Evolutionary conservation across 2,113 vertebrate species (phyloP), one percentile per base, ranked within the genome.

Genomic region (Suricata suricatta): DNA sequence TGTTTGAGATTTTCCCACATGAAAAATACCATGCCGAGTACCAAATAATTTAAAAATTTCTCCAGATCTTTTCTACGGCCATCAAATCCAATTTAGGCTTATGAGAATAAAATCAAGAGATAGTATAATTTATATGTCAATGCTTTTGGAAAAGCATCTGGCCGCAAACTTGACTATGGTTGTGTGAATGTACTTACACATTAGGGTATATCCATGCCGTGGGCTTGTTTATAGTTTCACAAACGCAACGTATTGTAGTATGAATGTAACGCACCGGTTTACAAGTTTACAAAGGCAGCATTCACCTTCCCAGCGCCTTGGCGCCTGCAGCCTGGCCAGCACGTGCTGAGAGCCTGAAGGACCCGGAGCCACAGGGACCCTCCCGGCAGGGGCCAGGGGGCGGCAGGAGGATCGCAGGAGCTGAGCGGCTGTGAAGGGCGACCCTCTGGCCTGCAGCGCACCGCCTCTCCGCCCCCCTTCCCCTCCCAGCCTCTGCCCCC

Each of bases 1-100:
- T 80, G 31, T 44, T n/a, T 66, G 52, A 74, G 88, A 17, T 0
- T n/a, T 52, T 81, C 19, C 29, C 33, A n/a, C n/a, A n/a, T n/a
- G 38, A 91, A 91, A 92, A 93, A 74, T 23, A 90, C 87, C 90
- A 86, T 82, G 44, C 29, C 72, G 74, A 25, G 31, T 57, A 14
- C 19, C 41, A 50, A 72, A 84, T 60, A 60, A 66, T 44, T 33
- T 7, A 50, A 68, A 82, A 16, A 31, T 69, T 16, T 64, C 6
- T 63, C 19, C 29, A 71, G 27, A 27, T 93, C 47, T 41, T 44
- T 35, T 31, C 33, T 60, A 29, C 63, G 41, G 17, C 66, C 63
- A 44, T 85, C 60, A 93, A 89, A 60, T 63, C 7, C 87, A 93
- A 77, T 82, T 31, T 69, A 87, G 82, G 50, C 23, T 77, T 82